A percentile compares a stretch with the other conserved stretches of the same genome.
Conservation (phyloP, 2,888 invertebrate genomes). For the Andrena camellia region DNA sequence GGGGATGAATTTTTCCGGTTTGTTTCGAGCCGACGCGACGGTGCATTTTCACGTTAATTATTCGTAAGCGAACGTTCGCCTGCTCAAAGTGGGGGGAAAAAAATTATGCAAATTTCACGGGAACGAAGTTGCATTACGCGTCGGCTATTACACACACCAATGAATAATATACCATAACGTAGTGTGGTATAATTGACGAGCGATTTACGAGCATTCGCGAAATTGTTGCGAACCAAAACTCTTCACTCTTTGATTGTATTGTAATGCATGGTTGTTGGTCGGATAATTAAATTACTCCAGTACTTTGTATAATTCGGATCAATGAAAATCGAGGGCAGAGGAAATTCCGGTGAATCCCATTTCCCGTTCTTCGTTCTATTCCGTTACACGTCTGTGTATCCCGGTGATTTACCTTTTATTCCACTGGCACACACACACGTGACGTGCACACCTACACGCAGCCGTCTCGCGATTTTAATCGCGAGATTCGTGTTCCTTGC, state of each 20-base stretch:
- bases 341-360: conserved; percentile 49
- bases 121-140: conserved; percentile 40
- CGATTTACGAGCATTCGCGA: conserved; percentile 60
- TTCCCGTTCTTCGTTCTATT: conserved; percentile 37
- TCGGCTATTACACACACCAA: conserved; percentile 22
- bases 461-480: conserved; percentile 25
- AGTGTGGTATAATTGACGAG: conserved; percentile 53
- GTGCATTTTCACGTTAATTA: conserved; percentile 32
- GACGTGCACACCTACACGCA: background rate
- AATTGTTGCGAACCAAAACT: conserved; percentile 60
- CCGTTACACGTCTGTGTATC: conserved; percentile 11
- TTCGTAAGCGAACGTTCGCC: conserved; percentile 6
- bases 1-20: conserved; percentile 31
- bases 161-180: conserved; percentile 55
- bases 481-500: background rate
- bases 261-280: conserved; percentile 67
- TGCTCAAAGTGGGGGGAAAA: background rate
- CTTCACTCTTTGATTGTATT: conserved; percentile 71
- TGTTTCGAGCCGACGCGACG: conserved; percentile 16
- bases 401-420: conserved; percentile 53
- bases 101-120: conserved; percentile 33
- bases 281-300: conserved; percentile 69
- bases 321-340: conserved; percentile 50
- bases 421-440: background rate
- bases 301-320: conserved; percentile 70